phyloP scores from a whole-genome alignment of 2,797 vertebrate species.

The Paedocypris micromegethes region DNA sequence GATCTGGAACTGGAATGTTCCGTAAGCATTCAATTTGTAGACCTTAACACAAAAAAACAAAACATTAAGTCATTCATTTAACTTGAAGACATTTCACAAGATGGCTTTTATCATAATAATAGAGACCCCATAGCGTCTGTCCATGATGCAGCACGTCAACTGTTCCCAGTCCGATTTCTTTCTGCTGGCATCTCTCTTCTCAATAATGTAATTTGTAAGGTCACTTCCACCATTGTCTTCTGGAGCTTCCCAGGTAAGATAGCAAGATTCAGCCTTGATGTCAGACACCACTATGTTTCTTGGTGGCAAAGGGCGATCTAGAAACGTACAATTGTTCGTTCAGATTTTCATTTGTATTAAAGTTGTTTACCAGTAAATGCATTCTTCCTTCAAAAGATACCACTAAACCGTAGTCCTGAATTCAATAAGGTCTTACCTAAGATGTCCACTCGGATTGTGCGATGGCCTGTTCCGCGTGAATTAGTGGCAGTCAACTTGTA shows the following conservation, averaged over 20 bases:
- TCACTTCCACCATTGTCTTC: constrained; percentile 96
- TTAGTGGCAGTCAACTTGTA: constrained; percentile 87
- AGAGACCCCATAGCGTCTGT: constrained; percentile 83
- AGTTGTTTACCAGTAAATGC: too few species aligned
- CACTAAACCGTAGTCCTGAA: too few species aligned
- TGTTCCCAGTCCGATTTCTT: constrained; percentile 94
- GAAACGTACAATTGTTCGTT: too few species aligned
- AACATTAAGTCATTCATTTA: constrained; percentile 1
- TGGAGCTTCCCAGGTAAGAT: constrained; percentile 89
- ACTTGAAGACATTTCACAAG: too few species aligned
- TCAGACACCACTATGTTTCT: constrained; percentile 85
- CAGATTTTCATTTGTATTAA: too few species aligned
- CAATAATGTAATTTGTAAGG: constrained; percentile 89
- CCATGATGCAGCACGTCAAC: constrained; percentile 80
- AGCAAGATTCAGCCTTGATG: constrained; percentile 90
- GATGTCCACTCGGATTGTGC: constrained; percentile 61
- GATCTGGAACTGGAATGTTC: constrained; percentile 87
- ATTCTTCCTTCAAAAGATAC: too few species aligned
- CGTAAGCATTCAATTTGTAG: constrained; percentile 83
- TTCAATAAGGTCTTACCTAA: constrained; percentile 62
- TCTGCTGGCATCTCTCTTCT: constrained; percentile 88
- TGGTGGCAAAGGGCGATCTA: constrained; percentile 90
- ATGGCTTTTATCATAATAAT: constrained; percentile 10
- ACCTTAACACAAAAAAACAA: constrained; percentile 69
- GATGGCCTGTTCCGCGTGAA: constrained; percentile 74